Evolutionary conservation across 1,140 invertebrate species (phyloP).

Genomic region (Drosophila paulistorum): DNA sequence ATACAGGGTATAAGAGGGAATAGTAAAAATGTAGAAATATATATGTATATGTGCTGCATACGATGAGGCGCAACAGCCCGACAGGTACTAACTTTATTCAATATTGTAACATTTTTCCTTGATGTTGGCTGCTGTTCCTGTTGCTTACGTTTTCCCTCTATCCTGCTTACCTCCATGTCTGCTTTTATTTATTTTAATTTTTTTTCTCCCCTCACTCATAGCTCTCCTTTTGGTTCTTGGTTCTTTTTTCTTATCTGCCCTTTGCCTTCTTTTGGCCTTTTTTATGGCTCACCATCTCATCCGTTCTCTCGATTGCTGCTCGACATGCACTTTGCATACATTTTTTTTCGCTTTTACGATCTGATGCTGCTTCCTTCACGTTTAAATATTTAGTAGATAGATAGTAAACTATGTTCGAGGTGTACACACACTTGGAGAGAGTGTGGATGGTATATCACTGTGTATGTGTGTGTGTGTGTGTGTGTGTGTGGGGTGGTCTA

Average conservation of each 20-base stretch:
- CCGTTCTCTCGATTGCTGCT: slow-evolving; percentile 63
- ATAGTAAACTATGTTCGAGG: slow-evolving; percentile 70
- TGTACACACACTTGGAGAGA: background rate
- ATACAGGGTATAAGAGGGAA: background rate
- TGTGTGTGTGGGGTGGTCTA: slow-evolving; percentile 47
- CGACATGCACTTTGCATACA: slow-evolving; percentile 79
- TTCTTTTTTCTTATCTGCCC: slow-evolving; percentile 23
- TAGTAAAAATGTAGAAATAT: slow-evolving; percentile 7
- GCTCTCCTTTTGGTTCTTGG: slow-evolving; percentile 16
- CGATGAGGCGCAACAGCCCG: slow-evolving; percentile 67
- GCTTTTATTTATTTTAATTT: slow-evolving; percentile 73
- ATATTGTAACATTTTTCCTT: slow-evolving; percentile 64
- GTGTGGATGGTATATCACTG: background rate
- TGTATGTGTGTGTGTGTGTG: slow-evolving; percentile 11
- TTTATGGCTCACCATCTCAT: slow-evolving; percentile 58
- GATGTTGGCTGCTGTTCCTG: slow-evolving; percentile 23
- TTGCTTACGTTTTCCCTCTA: background rate
- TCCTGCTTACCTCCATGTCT: slow-evolving; percentile 36
- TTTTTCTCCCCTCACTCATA: slow-evolving; percentile 24
- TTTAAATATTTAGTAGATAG: slow-evolving; percentile 80
- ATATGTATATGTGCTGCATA: slow-evolving; percentile 14
- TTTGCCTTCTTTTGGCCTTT: slow-evolving; percentile 41
- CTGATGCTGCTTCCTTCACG: slow-evolving; percentile 55
- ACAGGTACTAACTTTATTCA: slow-evolving; percentile 79
- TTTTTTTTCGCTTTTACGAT: slow-evolving; percentile 74